Conservation (phyloP, 2,113 vertebrate species). For the Reinhardtius hippoglossoides region DNA sequence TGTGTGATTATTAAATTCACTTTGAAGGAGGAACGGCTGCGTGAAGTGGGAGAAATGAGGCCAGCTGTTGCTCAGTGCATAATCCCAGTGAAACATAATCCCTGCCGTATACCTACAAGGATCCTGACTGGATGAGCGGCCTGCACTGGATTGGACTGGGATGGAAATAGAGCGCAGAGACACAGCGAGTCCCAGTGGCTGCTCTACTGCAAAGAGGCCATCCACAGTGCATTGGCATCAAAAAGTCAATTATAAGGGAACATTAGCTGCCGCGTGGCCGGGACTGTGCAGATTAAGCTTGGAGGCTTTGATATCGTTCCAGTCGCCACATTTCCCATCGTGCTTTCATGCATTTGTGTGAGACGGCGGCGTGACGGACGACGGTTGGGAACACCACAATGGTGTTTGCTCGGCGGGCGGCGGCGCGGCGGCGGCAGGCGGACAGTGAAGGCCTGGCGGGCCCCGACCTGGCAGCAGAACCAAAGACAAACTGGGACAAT, state of each 20-base stretch:
- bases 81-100: conserved; percentile 57
- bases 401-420: conserved; percentile 6
- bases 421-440: not conserved
- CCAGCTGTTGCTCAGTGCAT: conserved; percentile 25
- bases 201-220: conserved; percentile 19
- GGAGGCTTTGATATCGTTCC: conserved; percentile 44
- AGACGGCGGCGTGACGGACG: not conserved
- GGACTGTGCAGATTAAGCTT: not conserved
- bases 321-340: conserved; percentile 36
- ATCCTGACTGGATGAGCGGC: conserved; percentile 15
- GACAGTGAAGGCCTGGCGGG: conserved; percentile 1
- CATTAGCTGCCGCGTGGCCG: conserved; percentile 20
- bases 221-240: conserved; percentile 47
- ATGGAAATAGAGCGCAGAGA: conserved; percentile 31
- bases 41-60: not conserved
- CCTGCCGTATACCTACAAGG: conserved; percentile 19
- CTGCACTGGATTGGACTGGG: conserved; percentile 28
- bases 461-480: conserved; percentile 19
- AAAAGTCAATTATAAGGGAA: conserved; percentile 58
- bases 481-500: conserved; percentile 16
- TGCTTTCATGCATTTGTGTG: conserved; percentile 26
- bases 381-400: conserved; percentile 2
- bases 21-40: not conserved
- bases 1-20: not conserved
- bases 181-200: conserved; percentile 10